Base-by-base conservation (phyloP, 2,797 vertebrate species). In the Gastrophryne carolinensis region DNA sequence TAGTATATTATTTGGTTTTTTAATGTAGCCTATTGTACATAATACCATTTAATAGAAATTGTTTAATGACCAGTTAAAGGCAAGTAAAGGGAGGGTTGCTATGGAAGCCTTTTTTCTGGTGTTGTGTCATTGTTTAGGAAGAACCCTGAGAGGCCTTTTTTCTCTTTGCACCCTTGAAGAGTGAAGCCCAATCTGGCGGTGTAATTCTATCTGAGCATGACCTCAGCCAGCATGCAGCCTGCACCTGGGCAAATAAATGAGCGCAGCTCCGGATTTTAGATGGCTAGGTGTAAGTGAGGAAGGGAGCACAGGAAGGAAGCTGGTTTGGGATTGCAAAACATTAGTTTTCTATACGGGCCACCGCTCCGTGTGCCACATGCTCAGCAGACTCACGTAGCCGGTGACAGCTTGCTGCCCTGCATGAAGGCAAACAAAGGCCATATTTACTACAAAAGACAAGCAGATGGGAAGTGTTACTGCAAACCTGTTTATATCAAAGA, bases 381-480 rank as follows among this genome's bases (percentile, higher is more conserved):
- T 69, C 32, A 9, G 53, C 64, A 62, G 73, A 62, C 56, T 50
- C 65, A 34, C 34, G 72, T 24, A 47, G 49, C 4, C 15, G 23
- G 67, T 71, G 67, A 77, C 67, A 71, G 75, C 75, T 77, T 77
- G 66, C 74, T 63, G 58, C 57, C 74, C 60, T 57, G 32, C 52
- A 57, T 60, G 39, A 50, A 27, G 21, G 35, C 24, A 39, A 65
- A 77, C 74, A 77, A 58, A 71, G 67, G 13, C 44, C 60, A 27
- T 11, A 37, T 32, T 71, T 71, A 57, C 34, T 62, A 71, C 66
- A 77, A 77, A 77, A 68, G 50, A 29, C 15, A 77, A 71, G 41
- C 75, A 77, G 75, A 77, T 77, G 75, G 67, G 64, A 72, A 56
- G 50, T 64, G 60, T 72, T 72, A 47, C 29, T 65, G 52, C 64